A percentile compares a stretch with the other conserved stretches of the same genome.
Evolutionary conservation across 1,140 invertebrate genomes (phyloP).

Genomic region (Paramacrobiotus metropolitanus): DNA sequence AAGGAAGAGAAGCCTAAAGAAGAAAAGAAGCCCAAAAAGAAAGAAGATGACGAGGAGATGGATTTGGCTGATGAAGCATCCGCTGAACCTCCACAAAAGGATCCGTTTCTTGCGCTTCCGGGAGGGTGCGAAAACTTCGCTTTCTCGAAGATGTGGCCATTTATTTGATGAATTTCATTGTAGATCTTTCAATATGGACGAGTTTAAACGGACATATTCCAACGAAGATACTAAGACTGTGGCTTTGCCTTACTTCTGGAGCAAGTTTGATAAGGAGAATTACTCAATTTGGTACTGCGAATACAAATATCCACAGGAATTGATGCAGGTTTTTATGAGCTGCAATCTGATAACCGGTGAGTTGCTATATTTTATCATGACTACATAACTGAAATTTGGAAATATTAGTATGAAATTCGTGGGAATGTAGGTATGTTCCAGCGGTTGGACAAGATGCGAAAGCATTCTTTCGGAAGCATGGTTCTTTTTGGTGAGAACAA

Average conservation of each 20-base stretch:
- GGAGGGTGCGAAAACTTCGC: conserved; percentile 53
- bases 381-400: conserved; percentile 8
- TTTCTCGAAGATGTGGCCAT: conserved; percentile 10
- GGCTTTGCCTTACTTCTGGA: conserved; percentile 93
- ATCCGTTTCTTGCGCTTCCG: conserved; percentile 71
- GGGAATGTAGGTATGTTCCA: conserved; percentile 63
- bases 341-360: conserved; percentile 72
- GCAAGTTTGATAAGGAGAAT: conserved; percentile 85
- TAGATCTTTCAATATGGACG: conserved; percentile 76
- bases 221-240: conserved; percentile 68
- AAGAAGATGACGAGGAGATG: conserved; percentile 27
- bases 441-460: conserved; percentile 88
- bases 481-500: conserved; percentile 79
- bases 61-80: conserved; percentile 41
- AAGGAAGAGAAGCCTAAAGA: conserved; percentile 14
- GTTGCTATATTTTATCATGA: conserved; percentile 14
- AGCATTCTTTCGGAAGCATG: conserved; percentile 76
- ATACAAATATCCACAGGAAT: conserved; percentile 85
- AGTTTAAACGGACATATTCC: conserved; percentile 88
- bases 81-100: conserved; percentile 55
- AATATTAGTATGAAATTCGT: conserved; percentile 10
- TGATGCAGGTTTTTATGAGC: conserved; percentile 80
- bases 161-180: conserved; percentile 15
- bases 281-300: conserved; percentile 93
- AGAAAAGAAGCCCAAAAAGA: conserved; percentile 26